These are phyloP conservation scores for Carcharodon carcharias DNA, from an alignment of 2,797 vertebrate genomes.

Conservation along the genomic window DNA sequence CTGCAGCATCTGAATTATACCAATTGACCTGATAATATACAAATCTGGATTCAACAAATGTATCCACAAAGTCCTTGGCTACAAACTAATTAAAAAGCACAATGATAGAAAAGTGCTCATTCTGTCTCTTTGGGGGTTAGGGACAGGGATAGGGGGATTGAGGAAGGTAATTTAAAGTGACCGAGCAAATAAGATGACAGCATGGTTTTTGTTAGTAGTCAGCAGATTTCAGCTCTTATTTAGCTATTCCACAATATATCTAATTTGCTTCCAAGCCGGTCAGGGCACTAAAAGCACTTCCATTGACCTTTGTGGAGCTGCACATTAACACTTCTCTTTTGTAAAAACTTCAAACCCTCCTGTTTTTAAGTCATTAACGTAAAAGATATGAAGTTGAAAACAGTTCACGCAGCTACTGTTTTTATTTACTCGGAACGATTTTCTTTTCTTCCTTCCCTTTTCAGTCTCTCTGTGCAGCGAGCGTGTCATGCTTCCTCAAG, in stretches of 20 bases:
- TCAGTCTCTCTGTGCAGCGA: not conserved
- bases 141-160: not conserved
- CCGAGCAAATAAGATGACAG: not conserved
- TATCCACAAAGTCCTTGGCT: not conserved
- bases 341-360: not conserved
- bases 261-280: not conserved
- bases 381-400: not conserved
- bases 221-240: not conserved
- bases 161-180: not conserved
- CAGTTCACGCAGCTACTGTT: not conserved
- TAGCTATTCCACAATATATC: not conserved
- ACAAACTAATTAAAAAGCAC: not conserved
- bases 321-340: not conserved
- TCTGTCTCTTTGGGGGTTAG: not conserved
- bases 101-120: not conserved
- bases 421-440: not conserved
- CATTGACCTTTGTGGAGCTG: not conserved
- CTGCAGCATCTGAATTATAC: not conserved
- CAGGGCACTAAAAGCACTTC: not conserved
- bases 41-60: not conserved
- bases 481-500: not conserved
- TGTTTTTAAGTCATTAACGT: not conserved
- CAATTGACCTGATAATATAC: not conserved
- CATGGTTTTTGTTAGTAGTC: not conserved
- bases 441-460: not conserved